Evolutionary conservation across 2,113 vertebrate species (phyloP), one percentile per base, ranked within the genome.

Genomic region (Hylia prasina): DNA sequence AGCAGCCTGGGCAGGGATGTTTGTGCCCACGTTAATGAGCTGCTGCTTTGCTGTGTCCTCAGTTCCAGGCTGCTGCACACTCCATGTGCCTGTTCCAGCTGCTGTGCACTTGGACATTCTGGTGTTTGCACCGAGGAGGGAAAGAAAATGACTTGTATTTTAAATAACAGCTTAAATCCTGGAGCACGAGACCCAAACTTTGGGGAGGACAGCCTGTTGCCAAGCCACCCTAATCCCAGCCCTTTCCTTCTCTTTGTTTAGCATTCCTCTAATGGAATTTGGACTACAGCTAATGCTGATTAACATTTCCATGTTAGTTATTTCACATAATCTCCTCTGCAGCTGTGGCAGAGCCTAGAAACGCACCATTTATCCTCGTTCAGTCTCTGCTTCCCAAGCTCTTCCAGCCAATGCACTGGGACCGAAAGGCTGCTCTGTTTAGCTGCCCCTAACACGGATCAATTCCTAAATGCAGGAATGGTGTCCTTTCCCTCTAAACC

Each of bases 231-330:
- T 68, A 76, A 87, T 58, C 81, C 24, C 1, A 91, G 86, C 21
- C 5, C 64, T 66, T 80, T 75, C 83, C 79, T 80, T 31, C 39
- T 28, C 73, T 54, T 63, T 44, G 17, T 60, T 87, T 53, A 89
- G 77, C 87, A 60, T 91, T 87, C 94, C 81, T 58, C 7, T 64
- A 18, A 30, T 48, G 89, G 94, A 89, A 82, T 87, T 64, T 75
- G 87, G 87, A 18, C 33, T 22, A 6, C 10, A 24, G 80, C 89
- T 90, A 51, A 72, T 63, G 65, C 92, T 20, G 76, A 84, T 91
- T 82, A 87, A 30, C 71, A 33, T 82, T 86, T 69, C 50, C 73
- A 3, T 8, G 24, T 42, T 20, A 15, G 58, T 65, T 90, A 40
- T 48, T 72, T 40, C 82, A 53, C 71, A 13, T 23, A 44, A 77